Percentiles rank a stretch among this genome's conserved stretches.
These are phyloP conservation scores for Bombylius major DNA, from an alignment of 2,888 invertebrate genomes.

Conservation along the genomic window DNA sequence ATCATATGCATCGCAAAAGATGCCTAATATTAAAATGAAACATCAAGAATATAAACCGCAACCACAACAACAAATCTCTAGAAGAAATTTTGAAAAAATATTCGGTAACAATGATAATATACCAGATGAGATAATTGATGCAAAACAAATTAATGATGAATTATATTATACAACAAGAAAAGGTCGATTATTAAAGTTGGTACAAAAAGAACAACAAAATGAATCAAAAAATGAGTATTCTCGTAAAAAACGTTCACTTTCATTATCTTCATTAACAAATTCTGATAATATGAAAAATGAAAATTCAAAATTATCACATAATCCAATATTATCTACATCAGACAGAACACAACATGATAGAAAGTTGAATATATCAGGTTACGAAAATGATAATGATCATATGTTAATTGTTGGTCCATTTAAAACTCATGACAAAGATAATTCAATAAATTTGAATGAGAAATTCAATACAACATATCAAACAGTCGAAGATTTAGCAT, in stretches of 20 bases:
- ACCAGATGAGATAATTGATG: constrained; percentile 7
- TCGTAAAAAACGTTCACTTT: constrained; percentile 6
- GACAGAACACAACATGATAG: constrained; percentile 9
- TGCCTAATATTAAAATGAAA: background rate
- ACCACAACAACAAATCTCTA: background rate
- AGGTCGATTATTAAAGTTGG: background rate
- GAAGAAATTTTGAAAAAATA: constrained; percentile 1
- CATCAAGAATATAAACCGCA: background rate
- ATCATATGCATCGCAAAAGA: background rate
- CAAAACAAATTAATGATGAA: constrained; percentile 8
- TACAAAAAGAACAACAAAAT: background rate
- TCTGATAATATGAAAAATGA: background rate
- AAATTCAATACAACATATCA: background rate
- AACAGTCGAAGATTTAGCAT: constrained; percentile 28
- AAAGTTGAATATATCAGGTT: constrained; percentile 13
- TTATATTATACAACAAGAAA: constrained; percentile 1
- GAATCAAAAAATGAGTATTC: background rate
- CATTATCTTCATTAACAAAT: background rate
- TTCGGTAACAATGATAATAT: background rate
- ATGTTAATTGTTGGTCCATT: background rate
- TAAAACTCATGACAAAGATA: background rate
- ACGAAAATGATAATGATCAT: constrained; percentile 5
- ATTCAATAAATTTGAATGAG: background rate
- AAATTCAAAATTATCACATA: no score
- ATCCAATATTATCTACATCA: background rate